Evolutionary conservation across 2,797 vertebrate genomes (phyloP), one percentile per base, ranked within the genome.

Genomic region (Tokudaia tokunoshimensis): DNA sequence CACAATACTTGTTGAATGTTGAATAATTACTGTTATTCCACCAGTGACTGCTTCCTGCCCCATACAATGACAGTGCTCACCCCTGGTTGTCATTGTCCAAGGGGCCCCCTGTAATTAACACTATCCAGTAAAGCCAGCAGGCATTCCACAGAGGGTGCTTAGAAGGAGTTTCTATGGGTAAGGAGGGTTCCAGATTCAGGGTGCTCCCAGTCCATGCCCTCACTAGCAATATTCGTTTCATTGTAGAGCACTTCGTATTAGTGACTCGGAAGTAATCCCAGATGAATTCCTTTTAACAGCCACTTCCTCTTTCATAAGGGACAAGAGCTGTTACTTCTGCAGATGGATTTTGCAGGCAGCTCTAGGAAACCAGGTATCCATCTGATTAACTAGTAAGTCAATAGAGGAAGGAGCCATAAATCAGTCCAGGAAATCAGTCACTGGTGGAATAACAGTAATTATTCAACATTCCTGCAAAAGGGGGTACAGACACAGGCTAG

Each of bases 91-190:
- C 47, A 11, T 57, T 92, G 80, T 57, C 72, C n/a, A 15, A 74
- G 14, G 31, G 83, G 65, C 15, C 90, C 92, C 90, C 81, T 75
- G 41, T 87, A 94, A 97, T 95, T 70, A 67, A 95, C 0, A 15
- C 31, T 9, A 3, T 24, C 26, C 31, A 1, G 70, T n/a, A 84
- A 82, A 91, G n/a, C 65, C 88, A 52, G 76, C 83, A 31, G 7
- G 52, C 61, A 47, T 70, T 70, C 31, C 63, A 74, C 65, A 91
- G 57, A 76, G 41, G 76, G 50, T 4, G 24, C 83, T 85, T 75
- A 44, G 81, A 44, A 52, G 22, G 59, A 29, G 55, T 9, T 79
- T 50, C 78, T 31, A 14, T 14, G 34, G 20, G 52, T 57, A n/a
- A 94, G 55, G 59, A 63, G 8, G 72, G 70, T n/a, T 47, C 80